These are phyloP conservation scores for Corythaixoides concolor DNA, from an alignment of 2,113 vertebrate species.

Conservation along the genomic window DNA sequence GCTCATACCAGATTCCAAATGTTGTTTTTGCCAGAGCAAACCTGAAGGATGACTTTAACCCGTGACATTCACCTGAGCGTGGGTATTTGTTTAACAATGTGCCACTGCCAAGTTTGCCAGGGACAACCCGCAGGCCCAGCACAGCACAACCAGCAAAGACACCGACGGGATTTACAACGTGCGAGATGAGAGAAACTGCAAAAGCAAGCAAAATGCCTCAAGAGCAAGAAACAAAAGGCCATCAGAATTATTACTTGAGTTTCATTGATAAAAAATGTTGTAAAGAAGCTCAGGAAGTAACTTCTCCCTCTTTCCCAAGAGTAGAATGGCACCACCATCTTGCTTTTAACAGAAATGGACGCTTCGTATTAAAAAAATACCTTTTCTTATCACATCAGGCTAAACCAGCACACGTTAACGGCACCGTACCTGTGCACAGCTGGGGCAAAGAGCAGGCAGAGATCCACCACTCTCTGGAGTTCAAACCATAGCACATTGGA, in stretches of 20 bases:
- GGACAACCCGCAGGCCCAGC: neutral
- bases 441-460: neutral
- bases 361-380: accelerated
- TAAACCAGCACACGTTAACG: accelerated
- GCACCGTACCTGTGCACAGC: accelerated
- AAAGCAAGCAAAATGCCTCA: neutral
- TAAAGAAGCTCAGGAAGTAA: neutral
- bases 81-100: neutral
- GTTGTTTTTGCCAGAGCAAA: constrained; percentile 1
- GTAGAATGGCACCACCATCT: neutral
- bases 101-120: neutral
- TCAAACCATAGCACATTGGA: neutral
- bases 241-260: neutral
- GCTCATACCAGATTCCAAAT: neutral
- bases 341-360: neutral
- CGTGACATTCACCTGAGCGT: neutral
- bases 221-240: neutral
- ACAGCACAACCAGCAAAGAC: neutral
- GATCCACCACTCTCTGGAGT: accelerated
- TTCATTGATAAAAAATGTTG: neutral
- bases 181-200: neutral
- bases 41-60: neutral
- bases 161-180: accelerated
- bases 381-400: neutral
- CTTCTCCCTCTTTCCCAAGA: neutral